phyloP scores from a whole-genome alignment of 2,797 vertebrate genomes.

The Anas georgica region DNA sequence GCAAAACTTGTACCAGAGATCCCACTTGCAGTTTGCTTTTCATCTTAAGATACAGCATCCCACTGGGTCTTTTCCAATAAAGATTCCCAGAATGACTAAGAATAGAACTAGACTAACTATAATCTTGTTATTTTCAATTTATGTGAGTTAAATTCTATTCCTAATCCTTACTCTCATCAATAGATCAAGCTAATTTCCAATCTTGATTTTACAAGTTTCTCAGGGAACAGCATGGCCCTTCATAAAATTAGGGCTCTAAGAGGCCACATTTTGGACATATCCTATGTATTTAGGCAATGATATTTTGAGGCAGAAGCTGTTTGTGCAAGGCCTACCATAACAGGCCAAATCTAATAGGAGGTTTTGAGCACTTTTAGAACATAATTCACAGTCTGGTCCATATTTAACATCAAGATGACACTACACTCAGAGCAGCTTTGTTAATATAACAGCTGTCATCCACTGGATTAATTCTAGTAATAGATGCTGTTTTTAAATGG shows the following conservation, averaged over 20 bases:
- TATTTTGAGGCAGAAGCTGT: not conserved
- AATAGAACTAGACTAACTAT: not conserved
- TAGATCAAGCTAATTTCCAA: not conserved
- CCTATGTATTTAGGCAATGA: not conserved
- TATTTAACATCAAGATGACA: constrained; percentile 30
- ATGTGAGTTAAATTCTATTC: not conserved
- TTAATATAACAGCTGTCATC: constrained; percentile 24
- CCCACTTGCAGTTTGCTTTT: not conserved
- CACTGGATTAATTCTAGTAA: not conserved
- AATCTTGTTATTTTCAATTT: not conserved
- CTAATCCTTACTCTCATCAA: not conserved
- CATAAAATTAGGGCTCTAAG: not conserved
- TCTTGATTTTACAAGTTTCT: not conserved
- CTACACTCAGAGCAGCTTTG: constrained; percentile 4
- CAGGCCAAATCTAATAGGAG: not conserved
- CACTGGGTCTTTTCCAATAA: not conserved
- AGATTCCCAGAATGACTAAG: not conserved
- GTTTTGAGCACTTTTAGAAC: constrained; percentile 6
- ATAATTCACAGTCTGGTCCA: not conserved
- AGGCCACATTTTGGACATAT: not conserved
- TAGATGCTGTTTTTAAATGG: not conserved
- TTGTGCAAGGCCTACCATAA: not conserved
- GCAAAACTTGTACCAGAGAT: not conserved
- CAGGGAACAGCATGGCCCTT: not conserved
- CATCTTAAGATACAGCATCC: not conserved